Evolutionary conservation across 2,113 vertebrate genomes (phyloP).

Genomic region (Melanerpes aurifrons): DNA sequence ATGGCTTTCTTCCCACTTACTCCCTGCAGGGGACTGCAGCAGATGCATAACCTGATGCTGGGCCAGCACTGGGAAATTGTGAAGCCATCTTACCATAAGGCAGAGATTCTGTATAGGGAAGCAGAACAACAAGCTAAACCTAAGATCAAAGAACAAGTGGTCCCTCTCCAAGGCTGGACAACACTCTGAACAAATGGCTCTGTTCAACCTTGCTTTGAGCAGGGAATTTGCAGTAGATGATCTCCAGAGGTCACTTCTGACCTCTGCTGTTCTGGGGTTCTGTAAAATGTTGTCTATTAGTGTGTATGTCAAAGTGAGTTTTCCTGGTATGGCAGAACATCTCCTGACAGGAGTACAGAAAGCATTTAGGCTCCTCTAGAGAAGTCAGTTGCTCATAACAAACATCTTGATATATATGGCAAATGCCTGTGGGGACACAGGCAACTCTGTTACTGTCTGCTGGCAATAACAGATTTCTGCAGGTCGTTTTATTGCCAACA

Average conservation of each 20-base stretch:
- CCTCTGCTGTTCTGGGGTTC: neutral
- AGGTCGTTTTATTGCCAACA: slow-evolving; percentile 18
- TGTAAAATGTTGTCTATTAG: neutral
- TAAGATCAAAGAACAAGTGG: neutral
- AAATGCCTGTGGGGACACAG: neutral
- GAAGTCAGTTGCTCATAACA: neutral
- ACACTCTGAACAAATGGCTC: neutral
- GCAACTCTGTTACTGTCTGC: slow-evolving; percentile 9
- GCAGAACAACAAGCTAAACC: neutral
- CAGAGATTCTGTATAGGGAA: neutral
- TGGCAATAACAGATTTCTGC: slow-evolving; percentile 27
- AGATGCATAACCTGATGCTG: neutral
- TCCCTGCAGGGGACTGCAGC: neutral
- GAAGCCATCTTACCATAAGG: neutral
- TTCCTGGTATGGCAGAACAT: neutral
- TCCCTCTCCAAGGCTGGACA: neutral
- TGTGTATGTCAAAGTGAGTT: neutral
- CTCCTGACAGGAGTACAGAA: neutral
- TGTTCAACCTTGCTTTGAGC: neutral
- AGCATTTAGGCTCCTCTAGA: slow-evolving; percentile 2
- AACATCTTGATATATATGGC: neutral
- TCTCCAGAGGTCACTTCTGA: neutral
- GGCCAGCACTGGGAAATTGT: neutral
- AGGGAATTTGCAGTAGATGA: neutral
- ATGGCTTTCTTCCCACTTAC: neutral